Percentiles rank a stretch among this genome's conserved stretches.
These are phyloP conservation scores for Corvus cornix DNA, from an alignment of 2,113 vertebrate species.

Conservation along the genomic window DNA sequence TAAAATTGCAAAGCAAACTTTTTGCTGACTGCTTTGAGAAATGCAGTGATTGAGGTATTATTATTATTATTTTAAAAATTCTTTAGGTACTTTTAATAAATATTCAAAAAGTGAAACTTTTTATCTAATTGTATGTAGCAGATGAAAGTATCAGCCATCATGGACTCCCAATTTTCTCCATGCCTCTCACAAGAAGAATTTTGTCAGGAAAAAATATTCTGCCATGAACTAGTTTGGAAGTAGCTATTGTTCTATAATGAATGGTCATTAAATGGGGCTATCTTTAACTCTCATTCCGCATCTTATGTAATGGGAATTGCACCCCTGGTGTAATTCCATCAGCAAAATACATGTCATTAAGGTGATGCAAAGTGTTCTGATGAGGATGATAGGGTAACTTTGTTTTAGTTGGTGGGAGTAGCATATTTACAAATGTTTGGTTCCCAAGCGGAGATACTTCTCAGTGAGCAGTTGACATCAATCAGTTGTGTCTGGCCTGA, in stretches of 20 bases:
- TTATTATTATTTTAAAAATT: neutral
- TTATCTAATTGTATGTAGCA: neutral
- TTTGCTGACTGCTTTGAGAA: neutral
- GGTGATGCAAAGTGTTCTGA: neutral
- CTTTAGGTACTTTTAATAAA: neutral
- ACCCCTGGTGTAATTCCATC: neutral
- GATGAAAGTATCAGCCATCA: neutral
- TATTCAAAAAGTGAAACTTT: neutral
- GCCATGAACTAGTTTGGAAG: neutral
- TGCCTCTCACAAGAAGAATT: neutral
- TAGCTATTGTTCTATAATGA: neutral
- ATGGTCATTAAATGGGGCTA: neutral
- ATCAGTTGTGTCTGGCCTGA: neutral
- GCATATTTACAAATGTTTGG: neutral
- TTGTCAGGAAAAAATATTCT: neutral
- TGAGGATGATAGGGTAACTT: neutral
- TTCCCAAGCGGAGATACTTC: neutral
- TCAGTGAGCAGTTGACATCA: neutral
- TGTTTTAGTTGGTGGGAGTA: neutral
- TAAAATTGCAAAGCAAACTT: neutral
- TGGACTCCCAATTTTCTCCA: neutral
- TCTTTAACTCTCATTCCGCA: neutral
- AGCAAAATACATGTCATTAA: neutral
- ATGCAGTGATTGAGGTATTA: neutral
- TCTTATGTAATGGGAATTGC: neutral